Conservation (phyloP, 2,888 invertebrate genomes). For the Metacarcinus magister region DNA sequence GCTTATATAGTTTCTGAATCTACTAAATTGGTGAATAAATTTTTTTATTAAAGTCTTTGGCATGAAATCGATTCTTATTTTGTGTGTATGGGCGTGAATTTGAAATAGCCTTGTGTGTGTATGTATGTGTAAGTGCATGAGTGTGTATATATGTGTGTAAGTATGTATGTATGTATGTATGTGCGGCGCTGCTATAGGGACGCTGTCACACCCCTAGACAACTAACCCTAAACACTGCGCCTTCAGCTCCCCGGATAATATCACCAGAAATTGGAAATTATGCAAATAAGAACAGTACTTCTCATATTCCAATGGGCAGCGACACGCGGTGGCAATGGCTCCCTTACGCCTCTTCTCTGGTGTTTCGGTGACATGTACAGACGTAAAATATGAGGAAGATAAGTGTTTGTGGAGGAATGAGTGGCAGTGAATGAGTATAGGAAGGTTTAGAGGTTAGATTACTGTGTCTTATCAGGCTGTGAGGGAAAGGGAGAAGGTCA, state of each 20-base stretch:
- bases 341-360: conserved; percentile 37
- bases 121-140: not conserved
- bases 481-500: not conserved
- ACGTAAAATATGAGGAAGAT: not conserved
- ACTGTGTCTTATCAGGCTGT: not conserved
- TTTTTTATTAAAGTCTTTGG: no score
- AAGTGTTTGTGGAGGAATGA: not conserved
- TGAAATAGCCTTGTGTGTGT: not conserved
- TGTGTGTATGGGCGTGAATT: no score
- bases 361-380: not conserved
- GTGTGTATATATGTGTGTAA: conserved; percentile 28
- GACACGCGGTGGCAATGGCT: conserved; percentile 18
- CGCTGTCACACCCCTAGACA: not conserved
- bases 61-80: no score
- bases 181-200: not conserved
- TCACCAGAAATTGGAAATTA: conserved; percentile 78
- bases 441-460: no score
- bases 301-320: conserved; percentile 71
- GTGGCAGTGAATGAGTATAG: not conserved
- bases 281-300: conserved; percentile 74
- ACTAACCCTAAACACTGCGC: conserved; percentile 55
- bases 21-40: not conserved
- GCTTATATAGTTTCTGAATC: no score
- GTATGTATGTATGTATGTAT: not conserved
- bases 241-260: conserved; percentile 68